Evolutionary conservation across 2,797 vertebrate species (phyloP), one percentile per base, ranked within the genome.

Genomic region (Sebastiscus tertius): DNA sequence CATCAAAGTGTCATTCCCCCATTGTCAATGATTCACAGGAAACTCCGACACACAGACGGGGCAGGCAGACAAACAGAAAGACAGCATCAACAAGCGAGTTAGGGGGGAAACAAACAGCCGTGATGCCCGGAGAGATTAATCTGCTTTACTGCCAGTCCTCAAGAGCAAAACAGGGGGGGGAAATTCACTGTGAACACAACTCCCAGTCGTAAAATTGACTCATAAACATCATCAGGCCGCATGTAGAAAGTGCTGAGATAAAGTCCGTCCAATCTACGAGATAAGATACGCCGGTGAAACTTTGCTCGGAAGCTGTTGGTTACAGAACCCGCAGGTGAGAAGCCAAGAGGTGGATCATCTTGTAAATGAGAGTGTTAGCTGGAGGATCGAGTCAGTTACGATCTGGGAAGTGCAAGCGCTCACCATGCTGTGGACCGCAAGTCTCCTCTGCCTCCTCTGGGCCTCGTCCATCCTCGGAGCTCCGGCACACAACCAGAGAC

Each of bases 241-340:
- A 29, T 26, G 81, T 42, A 81, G 34, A 86, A 74, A 80, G 59
- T 31, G 69, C 79, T 9, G 56, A 82, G 86, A 91, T 92, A 91
- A 90, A 80, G 87, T 87, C 64, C 2, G 18, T 56, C 63, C 70
- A 79, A 89, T 89, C 79, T 62, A 61, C 1, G 7, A 77, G 93
- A 95, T 94, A 89, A 95, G 93, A 95, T 93, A 94, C 87, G 74
- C 24, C 14, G 64, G 39, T 29, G 78, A 91, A 94, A 93, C 93
- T 94, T 93, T 94, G 94, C 85, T 84, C 90, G 1, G 72, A 76
- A 55, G 74, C 56, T 54, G 58, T 34, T 1, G 20, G 26, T 1
- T 52, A 9, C 6, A 36, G 56, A 65, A n/a, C 29, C 33, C 20
- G 52, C 26, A 8, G 55, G 49, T 26, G 42, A 52, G 69, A 75